Evolutionary conservation across 1,140 invertebrate species (phyloP), one percentile per base, ranked within the genome.

Genomic region (Procambarus virginalis): DNA sequence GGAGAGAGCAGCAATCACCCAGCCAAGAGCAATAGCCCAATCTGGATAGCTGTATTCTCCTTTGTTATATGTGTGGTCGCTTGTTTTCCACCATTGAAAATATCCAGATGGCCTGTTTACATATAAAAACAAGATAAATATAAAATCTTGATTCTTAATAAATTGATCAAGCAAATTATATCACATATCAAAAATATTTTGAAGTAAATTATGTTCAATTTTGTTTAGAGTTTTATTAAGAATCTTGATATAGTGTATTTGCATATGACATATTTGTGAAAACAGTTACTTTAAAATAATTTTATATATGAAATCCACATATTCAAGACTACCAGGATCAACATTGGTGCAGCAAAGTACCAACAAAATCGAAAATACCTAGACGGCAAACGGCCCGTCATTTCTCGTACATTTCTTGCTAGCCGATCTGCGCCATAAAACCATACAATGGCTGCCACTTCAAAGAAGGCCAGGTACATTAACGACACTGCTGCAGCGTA

Each of bases 401-500:
- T 98, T 93, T 97, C 96, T 93, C 97, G 96, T 10, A 98, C 96
- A 93, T 98, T 97, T 91, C 95, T 95, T 3, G 96, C 96, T 76
- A 99, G 93, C 91, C 97, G 95, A 64, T 95, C 95, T 0, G 97
- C 96, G n/a, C 97, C 97, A 93, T 98, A 99, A 93, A 98, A 96
- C 98, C 98, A 98, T 0, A 97, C 96, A 64, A 98, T 96, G 4
- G 96, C 97, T 51, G 98, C 96, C 20, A 98, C 96, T 95, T 99
- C 97, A 93, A 98, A 98, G 93, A 98, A 97, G 60, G 97, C 97
- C 64, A 98, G 94, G 92, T 98, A 97, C 95, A 98, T 98, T 64
- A 98, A 96, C 10, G 97, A 97, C 90, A 98, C 96, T 0, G 97
- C 97, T 22, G 97, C 97, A 8, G 97, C 96, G 93, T 98, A 99